Conservation (phyloP, 1,140 invertebrate genomes). For the Philotrypesis tridentata region DNA sequence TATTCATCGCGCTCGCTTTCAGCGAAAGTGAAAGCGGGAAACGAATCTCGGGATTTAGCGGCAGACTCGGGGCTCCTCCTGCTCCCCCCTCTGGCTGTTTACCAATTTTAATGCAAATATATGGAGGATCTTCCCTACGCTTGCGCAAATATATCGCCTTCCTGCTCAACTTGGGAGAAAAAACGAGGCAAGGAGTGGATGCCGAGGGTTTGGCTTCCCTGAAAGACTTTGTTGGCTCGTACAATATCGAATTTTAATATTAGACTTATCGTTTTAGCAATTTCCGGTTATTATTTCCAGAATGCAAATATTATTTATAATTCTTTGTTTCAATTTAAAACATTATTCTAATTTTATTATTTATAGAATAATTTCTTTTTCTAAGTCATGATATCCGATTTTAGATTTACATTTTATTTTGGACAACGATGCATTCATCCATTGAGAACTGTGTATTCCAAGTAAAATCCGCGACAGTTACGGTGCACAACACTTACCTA, state of each 20-base stretch:
- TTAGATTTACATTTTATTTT: no score
- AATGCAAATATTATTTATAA: background rate
- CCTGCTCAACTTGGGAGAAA: background rate
- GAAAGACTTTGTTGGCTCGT: background rate
- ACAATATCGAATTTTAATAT: background rate
- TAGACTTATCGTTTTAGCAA: background rate
- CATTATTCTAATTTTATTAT: background rate
- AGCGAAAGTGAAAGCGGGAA: constrained; percentile 19
- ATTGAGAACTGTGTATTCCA: no score
- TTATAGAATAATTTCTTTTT: no score
- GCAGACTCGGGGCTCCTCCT: constrained; percentile 13
- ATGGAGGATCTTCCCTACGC: constrained; percentile 31
- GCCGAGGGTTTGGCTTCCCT: background rate
- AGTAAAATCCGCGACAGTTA: no score
- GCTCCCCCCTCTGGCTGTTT: constrained; percentile 53
- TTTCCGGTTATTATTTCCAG: background rate
- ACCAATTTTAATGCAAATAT: constrained; percentile 67
- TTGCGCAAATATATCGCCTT: background rate
- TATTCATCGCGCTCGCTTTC: constrained; percentile 19
- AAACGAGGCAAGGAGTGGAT: background rate
- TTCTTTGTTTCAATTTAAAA: background rate
- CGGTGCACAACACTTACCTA: no score
- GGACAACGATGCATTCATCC: no score
- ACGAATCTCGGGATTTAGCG: background rate
- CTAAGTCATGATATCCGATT: no score